Percentiles rank a stretch among this genome's conserved stretches.
Conservation (phyloP, 1,140 invertebrate genomes). For the Drosophila albomicans region DNA sequence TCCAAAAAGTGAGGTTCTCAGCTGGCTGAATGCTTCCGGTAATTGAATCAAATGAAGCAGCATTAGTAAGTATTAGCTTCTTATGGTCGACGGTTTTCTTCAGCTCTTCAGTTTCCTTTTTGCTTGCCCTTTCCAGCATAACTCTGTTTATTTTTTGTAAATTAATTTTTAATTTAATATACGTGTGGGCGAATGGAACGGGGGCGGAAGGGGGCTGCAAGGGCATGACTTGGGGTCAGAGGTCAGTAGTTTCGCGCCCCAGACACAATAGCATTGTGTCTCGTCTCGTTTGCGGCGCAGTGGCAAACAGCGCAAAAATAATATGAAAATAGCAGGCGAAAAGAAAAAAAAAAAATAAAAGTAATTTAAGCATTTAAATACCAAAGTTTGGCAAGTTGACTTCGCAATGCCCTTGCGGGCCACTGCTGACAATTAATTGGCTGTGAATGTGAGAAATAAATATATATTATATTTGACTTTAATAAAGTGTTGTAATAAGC, state of each 20-base stretch:
- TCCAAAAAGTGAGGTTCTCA: conserved; percentile 39
- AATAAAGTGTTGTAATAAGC: too few relatives aligned
- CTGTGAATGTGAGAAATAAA: too few relatives aligned
- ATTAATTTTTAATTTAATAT: conserved; percentile 84
- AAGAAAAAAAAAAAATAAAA: conserved; percentile 9
- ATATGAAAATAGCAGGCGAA: conserved; percentile 8
- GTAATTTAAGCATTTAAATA: conserved; percentile 2
- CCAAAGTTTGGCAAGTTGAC: conserved; percentile 7
- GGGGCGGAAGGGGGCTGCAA: not conserved
- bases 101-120: conserved; percentile 14
- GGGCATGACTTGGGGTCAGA: not conserved
- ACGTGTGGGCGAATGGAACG: conserved; percentile 54
- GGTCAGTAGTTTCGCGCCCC: conserved; percentile 68
- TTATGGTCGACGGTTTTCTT: conserved; percentile 53
- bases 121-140: conserved; percentile 38
- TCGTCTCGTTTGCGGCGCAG: conserved; percentile 11
- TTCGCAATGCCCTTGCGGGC: conserved; percentile 9
- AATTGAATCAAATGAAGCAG: conserved; percentile 83
- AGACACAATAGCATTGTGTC: conserved; percentile 53
- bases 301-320: conserved; percentile 22
- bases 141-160: conserved; percentile 81
- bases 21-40: conserved; percentile 71
- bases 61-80: conserved; percentile 83
- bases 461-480: too few relatives aligned
- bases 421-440: not conserved